These are phyloP conservation scores for Candidula unifasciata DNA, from an alignment of 2,888 invertebrate species.

Conservation along the genomic window DNA sequence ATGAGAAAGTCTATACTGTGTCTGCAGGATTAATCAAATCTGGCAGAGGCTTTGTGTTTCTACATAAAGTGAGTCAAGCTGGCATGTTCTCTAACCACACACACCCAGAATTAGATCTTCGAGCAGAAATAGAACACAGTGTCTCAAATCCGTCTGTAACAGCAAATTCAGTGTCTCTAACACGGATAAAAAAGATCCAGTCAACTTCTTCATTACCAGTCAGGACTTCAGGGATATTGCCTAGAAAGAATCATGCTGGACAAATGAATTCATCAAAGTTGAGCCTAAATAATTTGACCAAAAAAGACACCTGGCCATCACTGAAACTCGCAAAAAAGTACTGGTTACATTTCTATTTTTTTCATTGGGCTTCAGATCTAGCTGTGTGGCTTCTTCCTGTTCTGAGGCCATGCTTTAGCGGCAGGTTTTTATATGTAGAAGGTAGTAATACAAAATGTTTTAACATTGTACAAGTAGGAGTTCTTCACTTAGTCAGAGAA, in stretches of 20 bases:
- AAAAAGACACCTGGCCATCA: background rate
- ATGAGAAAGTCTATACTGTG: background rate
- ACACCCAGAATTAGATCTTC: background rate
- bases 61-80: background rate
- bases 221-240: background rate
- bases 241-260: background rate
- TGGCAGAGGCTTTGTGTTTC: background rate
- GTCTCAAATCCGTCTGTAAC: background rate
- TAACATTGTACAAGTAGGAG: too few relatives aligned
- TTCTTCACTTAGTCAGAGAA: too few relatives aligned
- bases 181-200: background rate
- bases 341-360: constrained; percentile 2
- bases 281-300: background rate
- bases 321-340: background rate
- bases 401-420: too few relatives aligned
- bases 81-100: background rate
- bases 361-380: too few relatives aligned
- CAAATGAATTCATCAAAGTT: background rate
- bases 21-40: background rate
- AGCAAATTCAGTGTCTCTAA: background rate
- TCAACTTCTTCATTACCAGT: background rate
- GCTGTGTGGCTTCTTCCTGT: too few relatives aligned
- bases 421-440: too few relatives aligned
- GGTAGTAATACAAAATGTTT: too few relatives aligned
- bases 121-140: background rate